These are phyloP conservation scores for Aporrectodea caliginosa DNA, from an alignment of 1,140 invertebrate genomes.

Conservation along the genomic window DNA sequence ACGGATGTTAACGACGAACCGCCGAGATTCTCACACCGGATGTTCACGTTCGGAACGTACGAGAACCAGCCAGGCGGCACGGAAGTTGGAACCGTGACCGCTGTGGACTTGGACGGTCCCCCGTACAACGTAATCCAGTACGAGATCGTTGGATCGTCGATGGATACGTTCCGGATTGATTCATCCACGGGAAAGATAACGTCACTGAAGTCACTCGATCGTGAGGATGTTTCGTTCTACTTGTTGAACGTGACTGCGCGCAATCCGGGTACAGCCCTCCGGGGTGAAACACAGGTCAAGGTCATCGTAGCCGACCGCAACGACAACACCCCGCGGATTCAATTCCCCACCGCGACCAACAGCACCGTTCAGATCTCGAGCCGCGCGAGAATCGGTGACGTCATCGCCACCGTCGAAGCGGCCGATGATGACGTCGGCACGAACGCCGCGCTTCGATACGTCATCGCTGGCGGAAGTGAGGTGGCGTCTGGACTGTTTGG, in stretches of 20 bases:
- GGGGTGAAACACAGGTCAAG: constrained; percentile 4
- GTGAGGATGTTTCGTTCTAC: constrained; percentile 16
- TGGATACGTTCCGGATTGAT: constrained; percentile 22
- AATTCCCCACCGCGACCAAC: constrained; percentile 24
- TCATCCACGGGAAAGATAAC: constrained; percentile 8
- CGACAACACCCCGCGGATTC: constrained; percentile 31
- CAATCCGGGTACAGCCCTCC: not conserved
- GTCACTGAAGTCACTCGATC: constrained; percentile 37
- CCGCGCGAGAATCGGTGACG: not conserved
- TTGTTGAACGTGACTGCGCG: constrained; percentile 7
- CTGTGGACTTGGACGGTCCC: constrained; percentile 19
- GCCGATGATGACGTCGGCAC: constrained; percentile 10
- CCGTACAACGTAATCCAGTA: constrained; percentile 24
- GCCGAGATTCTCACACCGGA: constrained; percentile 19
- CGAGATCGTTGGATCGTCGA: not conserved
- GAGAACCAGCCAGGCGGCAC: constrained; percentile 31
- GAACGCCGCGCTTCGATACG: constrained; percentile 15
- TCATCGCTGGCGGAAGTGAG: not conserved
- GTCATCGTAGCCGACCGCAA: constrained; percentile 30
- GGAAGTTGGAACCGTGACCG: constrained; percentile 19
- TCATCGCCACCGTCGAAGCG: not conserved
- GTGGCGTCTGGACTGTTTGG: not conserved
- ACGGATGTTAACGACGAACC: constrained; percentile 26
- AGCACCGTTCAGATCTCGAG: constrained; percentile 20
- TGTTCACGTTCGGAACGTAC: constrained; percentile 27